These are phyloP conservation scores for Pogonus chalceus DNA, from an alignment of 1,140 invertebrate species.

Conservation along the genomic window DNA sequence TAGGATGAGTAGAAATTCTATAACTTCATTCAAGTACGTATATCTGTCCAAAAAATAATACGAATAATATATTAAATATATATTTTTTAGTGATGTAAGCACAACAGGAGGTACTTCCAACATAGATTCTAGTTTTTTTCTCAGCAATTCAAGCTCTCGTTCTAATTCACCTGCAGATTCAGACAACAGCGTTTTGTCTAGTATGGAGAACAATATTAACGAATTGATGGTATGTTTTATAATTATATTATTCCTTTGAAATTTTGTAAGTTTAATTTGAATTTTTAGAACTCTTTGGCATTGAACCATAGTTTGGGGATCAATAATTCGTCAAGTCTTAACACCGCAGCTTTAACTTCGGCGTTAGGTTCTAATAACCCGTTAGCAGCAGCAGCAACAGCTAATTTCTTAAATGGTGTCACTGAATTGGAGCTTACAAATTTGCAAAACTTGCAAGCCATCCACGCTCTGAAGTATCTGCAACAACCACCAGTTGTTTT, in stretches of 20 bases:
- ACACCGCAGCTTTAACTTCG: background rate
- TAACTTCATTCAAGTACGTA: background rate
- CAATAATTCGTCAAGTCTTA: conserved; percentile 14
- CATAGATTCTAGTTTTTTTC: conserved; percentile 35
- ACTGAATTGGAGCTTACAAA: conserved; percentile 36
- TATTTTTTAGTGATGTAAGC: conserved; percentile 31
- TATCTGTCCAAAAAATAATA: background rate
- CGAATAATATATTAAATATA: conserved; percentile 2
- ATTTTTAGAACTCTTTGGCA: conserved; percentile 26
- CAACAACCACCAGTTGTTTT: conserved; percentile 33
- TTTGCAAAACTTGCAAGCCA: conserved; percentile 38
- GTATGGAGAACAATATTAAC: conserved; percentile 46
- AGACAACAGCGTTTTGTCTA: conserved; percentile 51
- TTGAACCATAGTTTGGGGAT: conserved; percentile 25
- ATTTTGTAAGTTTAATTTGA: conserved; percentile 3
- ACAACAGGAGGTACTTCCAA: conserved; percentile 43
- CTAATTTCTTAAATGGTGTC: conserved; percentile 10
- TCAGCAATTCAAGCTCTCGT: conserved; percentile 39
- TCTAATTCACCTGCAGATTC: conserved; percentile 51
- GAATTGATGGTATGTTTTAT: conserved; percentile 54
- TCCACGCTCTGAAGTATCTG: conserved; percentile 36
- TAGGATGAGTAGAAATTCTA: background rate
- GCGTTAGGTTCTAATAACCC: background rate
- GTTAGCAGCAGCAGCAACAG: conserved; percentile 13
- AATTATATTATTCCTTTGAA: background rate